Evolutionary conservation across 2,888 invertebrate genomes (phyloP).

Genomic region (Lobophora halterata): DNA sequence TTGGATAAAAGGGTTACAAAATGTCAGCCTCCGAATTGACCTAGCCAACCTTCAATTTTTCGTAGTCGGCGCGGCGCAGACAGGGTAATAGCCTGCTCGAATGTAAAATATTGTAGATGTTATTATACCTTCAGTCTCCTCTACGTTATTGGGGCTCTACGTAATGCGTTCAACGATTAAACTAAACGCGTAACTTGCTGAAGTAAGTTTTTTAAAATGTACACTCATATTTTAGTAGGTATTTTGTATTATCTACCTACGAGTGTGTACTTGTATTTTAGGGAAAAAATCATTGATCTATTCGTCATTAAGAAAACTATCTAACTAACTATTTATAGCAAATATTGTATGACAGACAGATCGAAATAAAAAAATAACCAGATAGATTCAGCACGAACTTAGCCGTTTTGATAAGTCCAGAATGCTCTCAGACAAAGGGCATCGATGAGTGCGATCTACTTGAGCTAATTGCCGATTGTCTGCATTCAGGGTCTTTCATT

Average conservation of each 20-base stretch:
- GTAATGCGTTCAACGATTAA: constrained; percentile 10
- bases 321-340: too few species aligned
- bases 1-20: constrained; percentile 41
- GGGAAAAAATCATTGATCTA: too few species aligned
- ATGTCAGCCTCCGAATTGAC: constrained; percentile 37
- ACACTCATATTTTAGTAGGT: background rate
- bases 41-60: constrained; percentile 35
- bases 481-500: constrained; percentile 38
- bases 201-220: background rate
- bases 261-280: too few species aligned
- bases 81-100: constrained; percentile 26
- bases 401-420: constrained; percentile 33
- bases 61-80: constrained; percentile 25
- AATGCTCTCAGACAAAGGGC: constrained; percentile 54
- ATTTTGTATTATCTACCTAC: too few species aligned
- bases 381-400: background rate
- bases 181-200: constrained; percentile 6
- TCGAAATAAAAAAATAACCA: background rate
- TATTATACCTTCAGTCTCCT: constrained; percentile 21
- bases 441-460: constrained; percentile 60
- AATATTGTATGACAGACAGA: too few species aligned
- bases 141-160: constrained; percentile 14
- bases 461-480: constrained; percentile 67
- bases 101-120: constrained; percentile 22
- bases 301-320: too few species aligned